phyloP scores from a whole-genome alignment of 2,888 invertebrate genomes.

The Labia minor region DNA sequence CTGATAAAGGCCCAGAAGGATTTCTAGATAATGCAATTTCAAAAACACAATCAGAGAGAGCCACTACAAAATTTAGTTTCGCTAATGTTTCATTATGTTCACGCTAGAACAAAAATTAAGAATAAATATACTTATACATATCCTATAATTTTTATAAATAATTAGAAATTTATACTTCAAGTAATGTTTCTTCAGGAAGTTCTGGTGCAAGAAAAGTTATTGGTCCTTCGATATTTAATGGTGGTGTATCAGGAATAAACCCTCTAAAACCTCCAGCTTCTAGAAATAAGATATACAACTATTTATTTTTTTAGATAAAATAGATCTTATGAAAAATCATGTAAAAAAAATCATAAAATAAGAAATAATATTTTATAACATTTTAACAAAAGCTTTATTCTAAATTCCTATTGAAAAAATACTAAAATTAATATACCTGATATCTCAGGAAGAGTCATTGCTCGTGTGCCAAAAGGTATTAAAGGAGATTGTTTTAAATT shows the following conservation, averaged over 20 bases:
- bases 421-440: conserved; percentile 23
- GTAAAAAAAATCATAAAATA: too few relatives aligned
- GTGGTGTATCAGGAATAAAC: conserved; percentile 38
- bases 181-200: conserved; percentile 86
- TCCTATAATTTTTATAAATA: background rate
- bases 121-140: background rate
- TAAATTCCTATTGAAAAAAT: too few relatives aligned
- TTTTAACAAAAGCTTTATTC: too few relatives aligned
- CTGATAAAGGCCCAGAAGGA: conserved; percentile 58
- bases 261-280: conserved; percentile 44
- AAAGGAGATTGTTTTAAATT: conserved; percentile 48
- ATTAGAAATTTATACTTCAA: conserved; percentile 66
- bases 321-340: too few relatives aligned
- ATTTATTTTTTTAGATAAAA: too few relatives aligned
- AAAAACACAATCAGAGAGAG: conserved; percentile 87
- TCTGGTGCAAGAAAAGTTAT: conserved; percentile 79
- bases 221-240: conserved; percentile 37
- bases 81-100: conserved; percentile 95
- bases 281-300: conserved; percentile 32
- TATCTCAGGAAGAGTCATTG: conserved; percentile 57
- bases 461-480: conserved; percentile 52
- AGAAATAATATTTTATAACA: too few relatives aligned
- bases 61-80: conserved; percentile 92
- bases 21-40: conserved; percentile 69
- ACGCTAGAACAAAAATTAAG: conserved; percentile 44